Evolutionary conservation across 2,113 vertebrate genomes (phyloP), one percentile per base, ranked within the genome.

Genomic region (Marmota monax): DNA sequence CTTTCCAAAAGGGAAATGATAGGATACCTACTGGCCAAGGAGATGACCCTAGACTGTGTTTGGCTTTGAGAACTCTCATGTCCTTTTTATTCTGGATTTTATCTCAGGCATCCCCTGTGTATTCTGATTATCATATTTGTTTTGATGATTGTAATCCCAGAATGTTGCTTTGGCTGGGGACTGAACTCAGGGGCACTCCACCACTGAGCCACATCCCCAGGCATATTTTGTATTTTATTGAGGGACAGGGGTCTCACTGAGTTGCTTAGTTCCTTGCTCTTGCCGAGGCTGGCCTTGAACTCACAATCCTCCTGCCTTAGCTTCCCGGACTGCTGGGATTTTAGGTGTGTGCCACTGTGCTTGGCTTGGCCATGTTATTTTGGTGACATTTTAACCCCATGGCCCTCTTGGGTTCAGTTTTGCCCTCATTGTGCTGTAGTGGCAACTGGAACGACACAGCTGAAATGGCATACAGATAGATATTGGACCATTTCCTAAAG

Each of bases 351-450:
- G 2, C 51, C 14, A 53, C 14, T 16, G 14, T 53, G 51, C 51
- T 16, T 16, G 51, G 51, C 51, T 96, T 72, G 29, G 18, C 42
- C 53, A 4, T 94, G 61, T 90, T 76, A 73, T 88, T 96, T 93
- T 84, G 32, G 29, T 84, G 85, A 53, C 48, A 70, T 92, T 70
- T 93, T 90, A 88, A 83, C 34, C 86, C 11, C 2, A 17, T 18
- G 56, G 6, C 37, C 27, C 83, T 77, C 48, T 82, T 23, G 10
- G 10, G 4, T 90, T 94, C 85, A 94, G 1, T 73, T 84, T 94
- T 82, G 25, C 61, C 37, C 86, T 74, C 51, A 85, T 88, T 58
- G 20, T 29, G 25, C 88, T 25, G 7, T 48, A 4, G 34, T n/a
- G 5, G 18, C 37, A 74, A 7, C 92, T 73, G 45, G 39, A 61